Conservation (phyloP, 2,797 vertebrate species). For the Pseudotriccus pelzelni region DNA sequence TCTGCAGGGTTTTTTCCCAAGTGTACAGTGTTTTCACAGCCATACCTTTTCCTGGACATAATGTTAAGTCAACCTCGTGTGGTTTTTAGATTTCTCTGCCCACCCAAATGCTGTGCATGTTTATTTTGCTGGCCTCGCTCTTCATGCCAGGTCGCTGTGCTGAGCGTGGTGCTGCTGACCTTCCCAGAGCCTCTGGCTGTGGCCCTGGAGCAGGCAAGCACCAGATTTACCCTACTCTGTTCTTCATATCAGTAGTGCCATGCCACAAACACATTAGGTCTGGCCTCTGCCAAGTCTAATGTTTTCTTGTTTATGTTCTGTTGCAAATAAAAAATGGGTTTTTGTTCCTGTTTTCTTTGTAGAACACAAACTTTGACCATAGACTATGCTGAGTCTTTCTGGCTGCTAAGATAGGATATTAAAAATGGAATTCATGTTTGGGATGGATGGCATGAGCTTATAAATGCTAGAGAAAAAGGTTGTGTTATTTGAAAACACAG, state of each 20-base stretch:
- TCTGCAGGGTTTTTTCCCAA: background rate
- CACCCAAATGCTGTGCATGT: background rate
- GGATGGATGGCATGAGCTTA: background rate
- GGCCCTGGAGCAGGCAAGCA: background rate
- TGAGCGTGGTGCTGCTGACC: background rate
- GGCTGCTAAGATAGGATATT: background rate
- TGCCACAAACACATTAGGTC: background rate
- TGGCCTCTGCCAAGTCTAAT: background rate
- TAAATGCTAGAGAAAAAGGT: background rate
- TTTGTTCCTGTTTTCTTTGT: background rate
- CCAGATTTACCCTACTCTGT: background rate
- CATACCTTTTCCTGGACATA: background rate
- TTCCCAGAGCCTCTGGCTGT: background rate
- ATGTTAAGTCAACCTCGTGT: rapidly evolving
- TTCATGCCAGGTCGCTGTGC: rapidly evolving
- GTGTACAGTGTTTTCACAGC: background rate
- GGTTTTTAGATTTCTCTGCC: background rate
- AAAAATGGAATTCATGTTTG: background rate
- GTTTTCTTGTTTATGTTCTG: background rate
- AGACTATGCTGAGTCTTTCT: background rate
- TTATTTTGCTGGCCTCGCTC: background rate
- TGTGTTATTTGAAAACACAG: background rate
- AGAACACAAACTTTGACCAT: background rate
- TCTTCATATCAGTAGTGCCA: background rate
- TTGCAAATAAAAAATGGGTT: background rate